Percentiles rank a stretch among this genome's conserved stretches.
phyloP scores from a whole-genome alignment of 2,797 vertebrate species.

The Macrochelys suwanniensis region DNA sequence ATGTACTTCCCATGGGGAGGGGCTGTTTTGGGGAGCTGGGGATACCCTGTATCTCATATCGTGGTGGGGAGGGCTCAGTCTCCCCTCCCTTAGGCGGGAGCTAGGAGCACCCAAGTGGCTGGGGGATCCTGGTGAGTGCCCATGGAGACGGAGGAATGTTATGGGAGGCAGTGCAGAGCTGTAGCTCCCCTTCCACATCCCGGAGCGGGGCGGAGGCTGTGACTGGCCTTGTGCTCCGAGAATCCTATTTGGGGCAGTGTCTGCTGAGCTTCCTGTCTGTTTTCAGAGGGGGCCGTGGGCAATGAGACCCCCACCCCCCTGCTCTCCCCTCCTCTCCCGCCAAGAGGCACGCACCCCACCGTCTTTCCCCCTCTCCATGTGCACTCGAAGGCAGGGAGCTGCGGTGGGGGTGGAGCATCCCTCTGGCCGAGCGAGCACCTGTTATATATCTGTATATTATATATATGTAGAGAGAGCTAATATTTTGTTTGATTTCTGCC shows the following conservation, averaged over 20 bases:
- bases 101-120: not conserved
- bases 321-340: slow-evolving; percentile 4
- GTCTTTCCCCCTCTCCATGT: not conserved
- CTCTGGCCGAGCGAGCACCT: slow-evolving; percentile 63
- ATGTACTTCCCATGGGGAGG: not conserved
- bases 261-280: not conserved
- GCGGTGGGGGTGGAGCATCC: slow-evolving; percentile 11
- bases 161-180: not conserved
- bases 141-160: not conserved
- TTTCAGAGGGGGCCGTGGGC: not conserved
- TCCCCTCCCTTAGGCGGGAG: not conserved
- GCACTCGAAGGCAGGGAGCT: not conserved
- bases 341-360: not conserved
- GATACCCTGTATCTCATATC: not conserved
- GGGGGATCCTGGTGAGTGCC: not conserved
- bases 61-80: not conserved
- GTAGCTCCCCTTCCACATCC: not conserved
- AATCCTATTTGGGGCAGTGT: not conserved
- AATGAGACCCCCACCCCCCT: not conserved
- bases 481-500: slow-evolving; percentile 65
- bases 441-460: slow-evolving; percentile 78
- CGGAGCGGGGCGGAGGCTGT: not conserved
- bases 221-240: slow-evolving; percentile 55
- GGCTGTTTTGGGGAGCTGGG: not conserved
- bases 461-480: slow-evolving; percentile 76